Conservation (phyloP, 2,888 invertebrate species). For the Pteria penguin region DNA sequence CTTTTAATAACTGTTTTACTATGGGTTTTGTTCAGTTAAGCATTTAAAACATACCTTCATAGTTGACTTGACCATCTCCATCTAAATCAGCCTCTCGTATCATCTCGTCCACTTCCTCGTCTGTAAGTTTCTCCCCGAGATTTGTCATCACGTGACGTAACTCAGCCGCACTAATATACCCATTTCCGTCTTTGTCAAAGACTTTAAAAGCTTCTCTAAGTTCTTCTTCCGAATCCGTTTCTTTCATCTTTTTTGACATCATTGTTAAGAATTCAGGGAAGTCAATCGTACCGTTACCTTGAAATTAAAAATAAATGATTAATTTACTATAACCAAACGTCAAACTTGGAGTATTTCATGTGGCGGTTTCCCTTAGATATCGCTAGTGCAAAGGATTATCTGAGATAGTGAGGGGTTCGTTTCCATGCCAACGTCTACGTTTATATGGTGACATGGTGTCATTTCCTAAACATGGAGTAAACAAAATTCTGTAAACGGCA, state of each 20-base stretch:
- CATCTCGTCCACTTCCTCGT: background rate
- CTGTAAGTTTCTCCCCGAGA: background rate
- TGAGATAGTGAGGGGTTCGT: too few species aligned
- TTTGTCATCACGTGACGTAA: background rate
- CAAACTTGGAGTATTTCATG: too few species aligned
- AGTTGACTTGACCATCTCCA: background rate
- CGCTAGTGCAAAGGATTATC: too few species aligned
- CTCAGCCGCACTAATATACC: background rate
- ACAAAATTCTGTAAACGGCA: too few species aligned
- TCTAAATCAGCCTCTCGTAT: background rate
- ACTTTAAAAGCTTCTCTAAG: slow-evolving; percentile 35
- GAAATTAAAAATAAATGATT: too few species aligned
- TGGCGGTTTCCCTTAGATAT: too few species aligned
- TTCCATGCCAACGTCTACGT: too few species aligned
- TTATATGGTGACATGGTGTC: too few species aligned
- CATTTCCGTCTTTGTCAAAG: slow-evolving; percentile 20
- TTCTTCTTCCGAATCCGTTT: slow-evolving; percentile 25
- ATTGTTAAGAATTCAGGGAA: slow-evolving; percentile 4
- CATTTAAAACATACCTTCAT: background rate
- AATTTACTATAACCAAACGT: too few species aligned
- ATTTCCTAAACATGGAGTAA: too few species aligned
- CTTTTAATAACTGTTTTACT: too few species aligned
- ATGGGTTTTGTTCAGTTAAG: too few species aligned
- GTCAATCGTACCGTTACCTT: background rate
- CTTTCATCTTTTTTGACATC: background rate